phyloP scores from a whole-genome alignment of 2,888 invertebrate species.

The Julus scandinavius region DNA sequence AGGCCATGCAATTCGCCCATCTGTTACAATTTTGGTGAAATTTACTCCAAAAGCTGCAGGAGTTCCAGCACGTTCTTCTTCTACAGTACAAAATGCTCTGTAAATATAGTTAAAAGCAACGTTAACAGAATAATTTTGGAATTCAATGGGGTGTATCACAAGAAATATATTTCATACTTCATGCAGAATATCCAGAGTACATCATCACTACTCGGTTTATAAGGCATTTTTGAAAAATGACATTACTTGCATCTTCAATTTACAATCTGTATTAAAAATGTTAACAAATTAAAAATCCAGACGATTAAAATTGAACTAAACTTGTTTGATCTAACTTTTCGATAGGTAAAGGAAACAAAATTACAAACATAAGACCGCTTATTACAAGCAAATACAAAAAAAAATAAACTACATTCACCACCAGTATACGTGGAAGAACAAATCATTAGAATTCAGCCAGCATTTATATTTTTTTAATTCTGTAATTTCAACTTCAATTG shows the following conservation, averaged over 20 bases:
- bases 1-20: constrained; percentile 13
- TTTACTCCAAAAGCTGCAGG: not conserved
- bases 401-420: not conserved
- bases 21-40: constrained; percentile 40
- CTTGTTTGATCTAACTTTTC: too few species aligned
- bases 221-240: too few species aligned
- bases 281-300: not conserved
- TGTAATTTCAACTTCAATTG: constrained; percentile 36
- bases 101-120: constrained; percentile 8
- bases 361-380: not conserved
- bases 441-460: not conserved
- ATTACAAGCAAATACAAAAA: not conserved
- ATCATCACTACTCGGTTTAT: not conserved
- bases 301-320: too few species aligned
- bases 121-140: not conserved
- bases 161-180: not conserved
- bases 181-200: not conserved
- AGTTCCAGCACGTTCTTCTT: not conserved
- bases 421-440: not conserved
- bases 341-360: too few species aligned
- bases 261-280: not conserved
- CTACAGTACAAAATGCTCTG: not conserved
- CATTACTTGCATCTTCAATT: not conserved
- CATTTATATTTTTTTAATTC: constrained; percentile 45
- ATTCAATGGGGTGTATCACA: too few species aligned